Percentiles rank a stretch among this genome's conserved stretches.
Evolutionary conservation across 2,113 vertebrate species (phyloP).

Genomic region (Dendrocopos noguchii): DNA sequence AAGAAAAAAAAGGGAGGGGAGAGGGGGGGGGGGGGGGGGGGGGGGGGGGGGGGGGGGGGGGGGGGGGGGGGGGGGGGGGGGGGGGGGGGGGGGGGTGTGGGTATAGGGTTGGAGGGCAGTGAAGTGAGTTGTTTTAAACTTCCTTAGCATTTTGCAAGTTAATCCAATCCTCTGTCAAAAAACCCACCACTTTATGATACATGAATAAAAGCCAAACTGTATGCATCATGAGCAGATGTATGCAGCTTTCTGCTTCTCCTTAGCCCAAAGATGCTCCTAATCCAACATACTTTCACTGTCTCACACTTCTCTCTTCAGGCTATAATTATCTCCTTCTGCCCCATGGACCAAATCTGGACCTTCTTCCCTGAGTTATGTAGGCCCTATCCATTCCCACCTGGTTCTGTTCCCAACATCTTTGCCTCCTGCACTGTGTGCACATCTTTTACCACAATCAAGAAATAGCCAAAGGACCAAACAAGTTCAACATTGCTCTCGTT

Average conservation of each 20-base stretch:
- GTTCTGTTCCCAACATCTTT: not conserved
- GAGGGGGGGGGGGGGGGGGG: too few species aligned
- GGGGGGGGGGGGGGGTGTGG: too few species aligned
- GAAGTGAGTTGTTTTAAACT: not conserved
- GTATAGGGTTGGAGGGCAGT: too few species aligned
- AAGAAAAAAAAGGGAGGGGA: too few species aligned
- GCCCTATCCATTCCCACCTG: not conserved
- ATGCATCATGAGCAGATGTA: constrained; percentile 1
- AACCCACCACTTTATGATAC: not conserved
- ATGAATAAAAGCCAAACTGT: not conserved
- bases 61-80: too few species aligned
- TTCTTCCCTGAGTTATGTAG: not conserved
- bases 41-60: too few species aligned
- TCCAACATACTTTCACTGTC: not conserved
- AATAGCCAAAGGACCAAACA: not conserved
- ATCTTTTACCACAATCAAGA: not conserved
- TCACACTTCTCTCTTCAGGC: not conserved
- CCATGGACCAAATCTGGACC: not conserved
- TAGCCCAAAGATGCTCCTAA: not conserved
- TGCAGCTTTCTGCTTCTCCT: constrained; percentile 23
- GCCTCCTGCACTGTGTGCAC: rapidly evolving
- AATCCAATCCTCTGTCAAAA: not conserved
- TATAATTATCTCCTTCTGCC: not conserved
- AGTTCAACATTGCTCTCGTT: not conserved
- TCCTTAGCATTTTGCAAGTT: not conserved